Evolutionary conservation across 2,888 invertebrate species (phyloP).

Genomic region (Spatulosminthurus flaviceps): DNA sequence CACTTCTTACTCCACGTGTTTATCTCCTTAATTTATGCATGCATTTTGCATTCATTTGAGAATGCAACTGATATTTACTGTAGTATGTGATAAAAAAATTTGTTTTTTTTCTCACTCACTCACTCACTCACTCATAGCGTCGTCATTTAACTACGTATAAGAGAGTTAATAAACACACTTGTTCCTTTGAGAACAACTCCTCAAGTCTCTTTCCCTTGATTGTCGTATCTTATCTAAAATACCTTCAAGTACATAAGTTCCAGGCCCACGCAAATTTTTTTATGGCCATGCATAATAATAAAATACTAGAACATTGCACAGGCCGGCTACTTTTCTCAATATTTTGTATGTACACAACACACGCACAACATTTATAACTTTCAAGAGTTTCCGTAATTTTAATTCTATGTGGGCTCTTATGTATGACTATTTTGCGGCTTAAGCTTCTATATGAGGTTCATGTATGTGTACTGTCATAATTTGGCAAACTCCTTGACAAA

Average conservation of each 20-base stretch:
- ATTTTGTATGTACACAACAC: not conserved
- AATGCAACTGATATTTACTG: not conserved
- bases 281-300: not conserved
- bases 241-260: too few relatives aligned
- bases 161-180: too few relatives aligned
- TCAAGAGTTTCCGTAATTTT: not conserved
- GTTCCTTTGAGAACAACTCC: too few relatives aligned
- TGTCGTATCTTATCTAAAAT: too few relatives aligned
- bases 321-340: not conserved
- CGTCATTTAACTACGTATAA: too few relatives aligned
- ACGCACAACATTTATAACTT: not conserved
- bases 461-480: not conserved
- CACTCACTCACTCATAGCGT: too few relatives aligned
- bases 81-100: too few relatives aligned
- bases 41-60: not conserved
- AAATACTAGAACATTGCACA: not conserved
- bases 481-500: slow-evolving; percentile 18
- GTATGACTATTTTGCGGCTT: too few relatives aligned
- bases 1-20: slow-evolving; percentile 6
- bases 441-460: not conserved
- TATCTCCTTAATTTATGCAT: slow-evolving; percentile 7
- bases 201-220: too few relatives aligned
- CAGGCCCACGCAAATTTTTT: not conserved
- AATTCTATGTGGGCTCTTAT: too few relatives aligned
- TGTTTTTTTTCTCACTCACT: too few relatives aligned